Evolutionary conservation across 2,797 vertebrate genomes (phyloP).

Genomic region (Clarias laeviceps): DNA sequence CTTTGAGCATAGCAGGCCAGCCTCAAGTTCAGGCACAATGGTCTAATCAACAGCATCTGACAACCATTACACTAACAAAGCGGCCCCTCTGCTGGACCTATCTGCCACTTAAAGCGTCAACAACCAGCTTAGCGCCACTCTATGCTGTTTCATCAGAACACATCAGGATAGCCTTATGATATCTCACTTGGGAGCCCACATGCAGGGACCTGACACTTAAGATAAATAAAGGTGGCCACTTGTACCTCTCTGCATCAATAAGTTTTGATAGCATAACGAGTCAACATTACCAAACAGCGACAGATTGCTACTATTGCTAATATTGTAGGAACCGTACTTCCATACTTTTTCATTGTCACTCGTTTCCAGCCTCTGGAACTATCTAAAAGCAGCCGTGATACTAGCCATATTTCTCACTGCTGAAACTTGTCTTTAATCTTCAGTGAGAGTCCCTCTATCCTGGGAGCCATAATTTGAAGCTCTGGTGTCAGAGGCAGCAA

Average conservation of each 20-base stretch:
- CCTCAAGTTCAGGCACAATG: conserved; percentile 20
- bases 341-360: conserved; percentile 27
- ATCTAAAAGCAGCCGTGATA: conserved; percentile 35
- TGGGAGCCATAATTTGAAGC: conserved; percentile 58
- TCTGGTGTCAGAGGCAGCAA: conserved; percentile 48
- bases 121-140: neutral
- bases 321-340: neutral
- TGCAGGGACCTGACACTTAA: neutral
- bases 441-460: conserved; percentile 51
- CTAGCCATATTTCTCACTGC: conserved; percentile 48
- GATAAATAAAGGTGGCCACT: conserved; percentile 12
- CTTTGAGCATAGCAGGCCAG: neutral
- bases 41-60: conserved; percentile 34
- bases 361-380: neutral
- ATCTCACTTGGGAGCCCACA: neutral
- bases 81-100: conserved; percentile 12
- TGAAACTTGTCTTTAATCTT: conserved; percentile 58
- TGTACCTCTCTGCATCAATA: neutral
- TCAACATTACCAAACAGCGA: conserved; percentile 12
- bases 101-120: conserved; percentile 10
- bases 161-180: neutral
- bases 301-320: conserved; percentile 8
- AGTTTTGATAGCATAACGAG: conserved; percentile 26
- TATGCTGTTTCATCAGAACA: neutral
- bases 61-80: conserved; percentile 38